phyloP scores from a whole-genome alignment of 2,888 invertebrate genomes.

The Rhamnusium bicolor region DNA sequence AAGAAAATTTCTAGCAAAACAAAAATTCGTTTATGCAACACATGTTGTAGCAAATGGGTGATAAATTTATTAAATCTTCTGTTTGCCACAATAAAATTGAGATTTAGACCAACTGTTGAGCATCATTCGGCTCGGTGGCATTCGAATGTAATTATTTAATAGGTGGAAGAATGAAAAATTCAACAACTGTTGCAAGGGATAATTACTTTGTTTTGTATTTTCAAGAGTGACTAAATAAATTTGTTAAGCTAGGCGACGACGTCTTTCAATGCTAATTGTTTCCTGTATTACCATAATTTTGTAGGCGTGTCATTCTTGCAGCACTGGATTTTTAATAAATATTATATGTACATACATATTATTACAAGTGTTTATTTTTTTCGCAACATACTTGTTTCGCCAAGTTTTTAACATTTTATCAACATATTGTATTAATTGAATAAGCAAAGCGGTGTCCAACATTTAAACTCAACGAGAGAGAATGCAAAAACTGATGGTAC shows the following conservation, averaged over 20 bases:
- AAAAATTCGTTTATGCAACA: slow-evolving; percentile 43
- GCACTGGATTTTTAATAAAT: background rate
- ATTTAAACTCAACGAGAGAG: no score
- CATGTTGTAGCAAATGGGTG: slow-evolving; percentile 35
- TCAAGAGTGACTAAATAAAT: slow-evolving; percentile 28
- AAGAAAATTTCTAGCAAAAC: slow-evolving; percentile 56
- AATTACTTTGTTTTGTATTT: slow-evolving; percentile 20
- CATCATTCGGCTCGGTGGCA: slow-evolving; percentile 29
- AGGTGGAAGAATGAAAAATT: slow-evolving; percentile 30
- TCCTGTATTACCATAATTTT: background rate
- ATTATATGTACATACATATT: no score
- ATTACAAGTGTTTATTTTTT: background rate
- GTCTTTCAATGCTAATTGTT: slow-evolving; percentile 7
- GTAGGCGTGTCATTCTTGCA: background rate
- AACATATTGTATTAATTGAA: no score
- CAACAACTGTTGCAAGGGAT: slow-evolving; percentile 34
- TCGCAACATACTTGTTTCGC: no score
- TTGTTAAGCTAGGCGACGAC: slow-evolving; percentile 21
- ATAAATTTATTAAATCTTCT: slow-evolving; percentile 27
- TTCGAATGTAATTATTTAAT: slow-evolving; percentile 22
- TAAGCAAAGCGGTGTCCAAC: no score
- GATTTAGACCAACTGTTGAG: slow-evolving; percentile 35
- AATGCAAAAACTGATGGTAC: no score
- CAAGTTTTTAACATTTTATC: no score
- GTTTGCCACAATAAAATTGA: slow-evolving; percentile 33